Percentiles rank a stretch among this genome's conserved stretches.
phyloP scores from a whole-genome alignment of 2,113 vertebrate genomes.

The Varanus komodoensis region DNA sequence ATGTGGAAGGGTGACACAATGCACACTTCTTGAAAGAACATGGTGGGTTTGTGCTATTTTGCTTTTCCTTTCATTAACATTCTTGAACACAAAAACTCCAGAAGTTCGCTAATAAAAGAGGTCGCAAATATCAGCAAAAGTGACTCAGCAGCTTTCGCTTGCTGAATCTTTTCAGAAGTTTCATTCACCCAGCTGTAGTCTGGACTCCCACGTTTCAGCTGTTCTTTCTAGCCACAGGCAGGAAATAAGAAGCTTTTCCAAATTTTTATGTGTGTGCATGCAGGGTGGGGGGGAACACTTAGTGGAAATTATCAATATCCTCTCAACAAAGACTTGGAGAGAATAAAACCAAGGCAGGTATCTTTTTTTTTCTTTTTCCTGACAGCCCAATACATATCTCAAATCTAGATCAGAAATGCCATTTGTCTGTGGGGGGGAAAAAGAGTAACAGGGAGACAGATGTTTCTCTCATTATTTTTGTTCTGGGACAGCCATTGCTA shows the following conservation, averaged over 20 bases:
- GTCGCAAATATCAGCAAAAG: constrained; percentile 60
- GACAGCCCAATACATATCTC: constrained; percentile 32
- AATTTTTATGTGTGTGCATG: neutral
- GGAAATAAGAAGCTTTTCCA: constrained; percentile 59
- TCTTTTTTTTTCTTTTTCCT: constrained; percentile 19
- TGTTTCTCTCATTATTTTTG: constrained; percentile 64
- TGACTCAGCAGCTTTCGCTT: constrained; percentile 70
- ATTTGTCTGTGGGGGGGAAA: constrained; percentile 45
- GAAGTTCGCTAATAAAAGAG: constrained; percentile 46
- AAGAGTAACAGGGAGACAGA: constrained; percentile 61
- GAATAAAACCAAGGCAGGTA: neutral
- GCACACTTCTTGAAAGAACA: neutral
- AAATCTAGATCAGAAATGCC: constrained; percentile 50
- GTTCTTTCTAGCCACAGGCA: constrained; percentile 73
- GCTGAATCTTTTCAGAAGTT: constrained; percentile 50
- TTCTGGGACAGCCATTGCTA: constrained; percentile 48
- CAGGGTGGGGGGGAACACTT: neutral
- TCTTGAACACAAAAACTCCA: constrained; percentile 25
- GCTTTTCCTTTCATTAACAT: constrained; percentile 40
- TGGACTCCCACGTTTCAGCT: constrained; percentile 75
- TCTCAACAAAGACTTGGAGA: constrained; percentile 28
- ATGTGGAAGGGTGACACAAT: constrained; percentile 11
- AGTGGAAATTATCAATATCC: constrained; percentile 27
- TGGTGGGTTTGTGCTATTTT: constrained; percentile 33
- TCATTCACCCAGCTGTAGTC: constrained; percentile 75